Percentiles rank a stretch among this genome's conserved stretches.
Conservation (phyloP, 2,113 vertebrate genomes). For the Glaucidium brasilianum region DNA sequence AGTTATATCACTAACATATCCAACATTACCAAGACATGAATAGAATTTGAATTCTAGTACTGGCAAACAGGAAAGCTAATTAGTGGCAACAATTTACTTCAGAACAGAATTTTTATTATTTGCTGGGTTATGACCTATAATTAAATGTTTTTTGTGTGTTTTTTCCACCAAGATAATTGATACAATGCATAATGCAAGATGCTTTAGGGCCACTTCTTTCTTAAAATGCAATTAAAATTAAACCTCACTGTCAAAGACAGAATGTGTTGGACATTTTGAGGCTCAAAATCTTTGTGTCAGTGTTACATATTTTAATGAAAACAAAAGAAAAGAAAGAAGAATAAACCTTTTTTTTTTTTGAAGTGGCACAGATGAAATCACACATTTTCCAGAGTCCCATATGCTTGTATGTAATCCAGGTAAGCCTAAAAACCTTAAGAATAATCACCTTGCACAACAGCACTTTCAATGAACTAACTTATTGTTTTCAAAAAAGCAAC, state of each 20-base stretch:
- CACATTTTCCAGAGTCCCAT: background rate
- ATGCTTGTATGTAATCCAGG: background rate
- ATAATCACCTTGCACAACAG: background rate
- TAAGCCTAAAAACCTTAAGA: background rate
- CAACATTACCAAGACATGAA: constrained; percentile 57
- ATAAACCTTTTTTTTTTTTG: constrained; percentile 45
- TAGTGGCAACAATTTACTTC: constrained; percentile 73
- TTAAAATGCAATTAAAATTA: constrained; percentile 71
- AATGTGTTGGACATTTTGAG: constrained; percentile 49
- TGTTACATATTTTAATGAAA: constrained; percentile 5
- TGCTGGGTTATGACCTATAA: constrained; percentile 72
- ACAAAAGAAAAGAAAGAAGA: background rate
- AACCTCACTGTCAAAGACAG: constrained; percentile 39
- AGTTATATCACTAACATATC: constrained; percentile 56
- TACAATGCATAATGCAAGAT: constrained; percentile 52
- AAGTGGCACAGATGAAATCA: constrained; percentile 22
- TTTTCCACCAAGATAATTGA: constrained; percentile 72
- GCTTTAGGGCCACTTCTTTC: constrained; percentile 52
- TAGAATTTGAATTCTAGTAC: constrained; percentile 50
- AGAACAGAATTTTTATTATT: constrained; percentile 71
- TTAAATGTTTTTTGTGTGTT: constrained; percentile 74
- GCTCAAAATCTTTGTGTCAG: constrained; percentile 52
- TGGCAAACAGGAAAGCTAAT: constrained; percentile 71
- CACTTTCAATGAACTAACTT: background rate
- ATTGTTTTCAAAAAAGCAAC: background rate